A percentile compares a stretch with the other conserved stretches of the same genome.
Evolutionary conservation across 2,797 vertebrate genomes (phyloP).

Genomic region (Myripristis jacobus): DNA sequence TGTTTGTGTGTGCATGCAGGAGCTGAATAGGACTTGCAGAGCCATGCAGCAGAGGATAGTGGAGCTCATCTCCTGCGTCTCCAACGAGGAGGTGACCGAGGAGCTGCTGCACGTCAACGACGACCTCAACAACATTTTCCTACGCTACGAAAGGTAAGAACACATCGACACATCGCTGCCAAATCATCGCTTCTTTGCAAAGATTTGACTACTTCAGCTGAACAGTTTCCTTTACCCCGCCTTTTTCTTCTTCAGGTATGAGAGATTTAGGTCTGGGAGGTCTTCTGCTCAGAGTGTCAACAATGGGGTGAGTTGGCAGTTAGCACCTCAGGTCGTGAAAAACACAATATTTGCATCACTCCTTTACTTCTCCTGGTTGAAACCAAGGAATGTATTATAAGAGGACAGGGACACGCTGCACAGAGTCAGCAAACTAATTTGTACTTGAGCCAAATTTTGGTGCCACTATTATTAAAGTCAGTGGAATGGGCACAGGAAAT

Average conservation of each 20-base stretch:
- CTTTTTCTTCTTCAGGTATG: constrained; percentile 85
- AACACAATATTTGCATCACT: constrained; percentile 11
- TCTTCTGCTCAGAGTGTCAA: constrained; percentile 88
- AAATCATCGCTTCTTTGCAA: too few relatives aligned
- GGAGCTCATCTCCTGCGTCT: constrained; percentile 95
- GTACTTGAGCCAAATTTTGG: too few relatives aligned
- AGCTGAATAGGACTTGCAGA: constrained; percentile 95
- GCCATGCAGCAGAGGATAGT: constrained; percentile 97
- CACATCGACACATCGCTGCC: neutral
- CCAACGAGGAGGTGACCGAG: constrained; percentile 95
- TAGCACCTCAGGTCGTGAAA: constrained; percentile 9
- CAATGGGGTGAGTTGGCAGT: constrained; percentile 92
- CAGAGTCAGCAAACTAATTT: too few relatives aligned
- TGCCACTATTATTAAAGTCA: too few relatives aligned
- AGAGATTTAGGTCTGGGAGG: constrained; percentile 92
- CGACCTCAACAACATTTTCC: constrained; percentile 98
- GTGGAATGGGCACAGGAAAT: too few relatives aligned
- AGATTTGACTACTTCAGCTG: too few relatives aligned
- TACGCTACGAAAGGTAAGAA: constrained; percentile 92
- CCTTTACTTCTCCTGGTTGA: constrained; percentile 13
- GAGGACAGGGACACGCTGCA: too few relatives aligned
- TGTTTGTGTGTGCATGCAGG: constrained; percentile 79
- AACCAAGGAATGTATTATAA: too few relatives aligned
- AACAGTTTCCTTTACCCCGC: neutral
- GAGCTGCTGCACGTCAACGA: constrained; percentile 97